A percentile compares a stretch with the other conserved stretches of the same genome.
Conservation (phyloP, 2,888 invertebrate genomes). For the Himalopsyche anomala region DNA sequence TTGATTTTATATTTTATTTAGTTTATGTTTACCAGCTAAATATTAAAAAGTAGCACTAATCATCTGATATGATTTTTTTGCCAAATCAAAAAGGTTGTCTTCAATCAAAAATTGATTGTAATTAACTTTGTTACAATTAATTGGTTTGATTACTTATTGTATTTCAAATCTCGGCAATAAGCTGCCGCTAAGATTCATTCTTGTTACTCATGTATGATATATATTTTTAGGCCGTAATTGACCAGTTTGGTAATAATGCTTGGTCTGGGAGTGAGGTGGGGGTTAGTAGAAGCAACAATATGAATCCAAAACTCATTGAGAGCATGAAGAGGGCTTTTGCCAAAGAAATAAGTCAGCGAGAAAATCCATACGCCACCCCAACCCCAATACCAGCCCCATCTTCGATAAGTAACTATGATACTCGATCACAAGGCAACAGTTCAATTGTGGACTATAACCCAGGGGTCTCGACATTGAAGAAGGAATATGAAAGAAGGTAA, state of each 20-base stretch:
- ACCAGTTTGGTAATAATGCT: neutral
- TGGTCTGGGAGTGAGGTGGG: neutral
- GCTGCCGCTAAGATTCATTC: too few relatives aligned
- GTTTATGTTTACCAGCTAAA: too few relatives aligned
- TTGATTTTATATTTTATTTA: too few relatives aligned
- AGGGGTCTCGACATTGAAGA: conserved; percentile 7
- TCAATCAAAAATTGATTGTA: too few relatives aligned
- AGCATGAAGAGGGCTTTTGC: neutral
- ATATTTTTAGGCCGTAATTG: neutral
- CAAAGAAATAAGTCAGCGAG: neutral
- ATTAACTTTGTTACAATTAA: too few relatives aligned
- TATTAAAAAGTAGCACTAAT: too few relatives aligned
- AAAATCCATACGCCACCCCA: neutral
- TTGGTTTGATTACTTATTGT: too few relatives aligned
- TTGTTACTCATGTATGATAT: too few relatives aligned
- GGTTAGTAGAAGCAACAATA: neutral
- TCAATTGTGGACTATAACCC: neutral
- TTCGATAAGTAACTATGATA: neutral
- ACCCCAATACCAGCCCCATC: neutral
- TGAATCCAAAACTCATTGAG: neutral
- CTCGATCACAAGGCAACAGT: neutral
- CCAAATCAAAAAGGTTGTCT: too few relatives aligned
- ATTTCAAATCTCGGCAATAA: too few relatives aligned
- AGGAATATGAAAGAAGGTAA: conserved; percentile 44
- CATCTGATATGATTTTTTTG: too few relatives aligned